These are phyloP conservation scores for Alloscopus bannaensis DNA, from an alignment of 2,888 invertebrate species.

Conservation along the genomic window DNA sequence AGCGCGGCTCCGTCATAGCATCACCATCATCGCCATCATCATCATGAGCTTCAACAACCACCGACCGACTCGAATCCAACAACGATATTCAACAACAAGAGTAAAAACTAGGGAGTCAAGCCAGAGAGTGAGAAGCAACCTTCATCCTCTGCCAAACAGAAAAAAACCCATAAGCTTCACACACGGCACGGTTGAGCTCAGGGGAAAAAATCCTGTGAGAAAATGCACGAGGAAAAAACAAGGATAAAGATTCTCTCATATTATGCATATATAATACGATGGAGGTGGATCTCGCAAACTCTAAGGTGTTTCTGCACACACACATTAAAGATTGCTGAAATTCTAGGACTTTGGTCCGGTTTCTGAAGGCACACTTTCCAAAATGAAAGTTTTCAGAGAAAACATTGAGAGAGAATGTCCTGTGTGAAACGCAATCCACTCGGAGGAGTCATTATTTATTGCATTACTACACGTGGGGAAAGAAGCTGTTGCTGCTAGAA, in stretches of 20 bases:
- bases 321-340: too few species aligned
- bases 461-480: background rate
- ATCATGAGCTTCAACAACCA: constrained; percentile 49
- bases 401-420: constrained; percentile 15
- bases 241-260: too few species aligned
- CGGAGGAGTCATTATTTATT: constrained; percentile 8
- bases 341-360: too few species aligned
- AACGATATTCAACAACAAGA: constrained; percentile 39
- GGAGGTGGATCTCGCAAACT: too few species aligned
- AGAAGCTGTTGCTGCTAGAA: constrained; percentile 17
- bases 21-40: constrained; percentile 29
- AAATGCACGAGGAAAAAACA: too few species aligned
- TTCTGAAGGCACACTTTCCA: too few species aligned
- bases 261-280: too few species aligned
- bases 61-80: constrained; percentile 43
- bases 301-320: too few species aligned
- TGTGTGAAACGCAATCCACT: constrained; percentile 7
- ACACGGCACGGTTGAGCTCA: too few species aligned
- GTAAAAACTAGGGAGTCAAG: constrained; percentile 7
- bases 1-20: constrained; percentile 2
- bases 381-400: too few species aligned
- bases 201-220: too few species aligned
- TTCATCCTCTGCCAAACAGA: constrained; percentile 57
- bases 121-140: constrained; percentile 29
- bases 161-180: constrained; percentile 11